These are phyloP conservation scores for Felis chaus DNA, from an alignment of 2,113 vertebrate genomes.

Conservation along the genomic window DNA sequence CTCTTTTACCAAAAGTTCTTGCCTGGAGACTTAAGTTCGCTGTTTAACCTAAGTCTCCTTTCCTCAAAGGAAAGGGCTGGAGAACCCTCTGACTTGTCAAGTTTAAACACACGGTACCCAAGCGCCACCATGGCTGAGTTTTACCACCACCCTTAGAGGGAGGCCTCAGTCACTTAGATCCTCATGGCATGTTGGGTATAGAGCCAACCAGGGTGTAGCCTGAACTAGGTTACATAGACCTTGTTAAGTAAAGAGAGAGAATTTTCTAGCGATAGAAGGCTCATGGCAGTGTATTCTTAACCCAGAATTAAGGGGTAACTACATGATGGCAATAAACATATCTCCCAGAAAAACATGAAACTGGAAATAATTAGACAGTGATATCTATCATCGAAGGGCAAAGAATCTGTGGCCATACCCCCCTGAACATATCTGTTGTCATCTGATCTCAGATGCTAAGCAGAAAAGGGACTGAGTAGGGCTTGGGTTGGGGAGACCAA, in stretches of 20 bases:
- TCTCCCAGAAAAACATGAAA: neutral
- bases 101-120: neutral
- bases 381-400: neutral
- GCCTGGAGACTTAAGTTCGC: neutral
- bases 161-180: slow-evolving; percentile 17
- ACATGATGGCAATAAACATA: neutral
- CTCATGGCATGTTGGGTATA: neutral
- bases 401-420: neutral
- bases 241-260: neutral
- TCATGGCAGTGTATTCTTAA: neutral
- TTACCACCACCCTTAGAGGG: neutral
- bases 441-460: neutral
- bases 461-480: neutral
- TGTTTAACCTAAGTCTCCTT: neutral
- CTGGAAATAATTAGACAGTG: neutral
- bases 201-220: neutral
- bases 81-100: neutral
- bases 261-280: neutral
- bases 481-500: neutral
- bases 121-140: neutral
- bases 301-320: neutral
- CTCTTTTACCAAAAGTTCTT: neutral
- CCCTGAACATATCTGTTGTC: neutral
- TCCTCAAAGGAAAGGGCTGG: neutral
- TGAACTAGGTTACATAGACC: neutral